Percentiles rank a stretch among this genome's conserved stretches.
Conservation (phyloP, 2,113 vertebrate genomes). For the Oncorhynchus kisutch region DNA sequence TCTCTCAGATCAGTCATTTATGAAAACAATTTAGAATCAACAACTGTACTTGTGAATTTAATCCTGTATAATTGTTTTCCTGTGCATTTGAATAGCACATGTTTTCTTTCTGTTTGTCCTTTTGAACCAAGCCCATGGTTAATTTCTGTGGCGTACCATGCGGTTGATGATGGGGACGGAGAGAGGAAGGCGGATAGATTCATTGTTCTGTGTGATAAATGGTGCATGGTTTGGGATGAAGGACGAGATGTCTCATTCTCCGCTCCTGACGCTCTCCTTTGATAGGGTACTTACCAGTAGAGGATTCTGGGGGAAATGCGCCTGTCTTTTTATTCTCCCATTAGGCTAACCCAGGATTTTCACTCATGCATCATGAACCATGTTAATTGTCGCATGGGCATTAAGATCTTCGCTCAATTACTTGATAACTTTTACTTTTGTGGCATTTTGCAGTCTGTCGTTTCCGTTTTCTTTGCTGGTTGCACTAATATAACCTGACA, state of each 20-base stretch:
- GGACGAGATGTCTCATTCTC: constrained; percentile 42
- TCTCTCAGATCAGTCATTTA: constrained; percentile 19
- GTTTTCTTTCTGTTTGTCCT: constrained; percentile 21
- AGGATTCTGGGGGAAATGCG: constrained; percentile 48
- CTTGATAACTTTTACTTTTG: constrained; percentile 65
- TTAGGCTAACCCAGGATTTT: constrained; percentile 64
- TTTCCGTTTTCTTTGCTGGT: constrained; percentile 55
- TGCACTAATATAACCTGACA: constrained; percentile 42
- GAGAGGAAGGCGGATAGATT: constrained; percentile 34
- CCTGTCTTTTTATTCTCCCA: constrained; percentile 59
- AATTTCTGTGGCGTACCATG: constrained; percentile 35
- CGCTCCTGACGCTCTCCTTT: constrained; percentile 46
- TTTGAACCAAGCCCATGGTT: constrained; percentile 34
- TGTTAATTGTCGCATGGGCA: constrained; percentile 67
- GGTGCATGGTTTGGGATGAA: constrained; percentile 34
- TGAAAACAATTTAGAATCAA: too few species aligned
- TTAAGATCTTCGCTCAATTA: constrained; percentile 66
- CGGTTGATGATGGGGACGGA: constrained; percentile 1
- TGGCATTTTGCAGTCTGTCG: constrained; percentile 58
- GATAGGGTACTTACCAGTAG: constrained; percentile 54
- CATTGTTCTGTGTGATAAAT: constrained; percentile 57
- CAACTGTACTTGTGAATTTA: not conserved
- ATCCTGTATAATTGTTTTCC: constrained; percentile 11
- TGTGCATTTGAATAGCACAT: too few species aligned
- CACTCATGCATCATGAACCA: constrained; percentile 65